phyloP scores from a whole-genome alignment of 2,888 invertebrate species.

The Zeuzera pyrina region DNA sequence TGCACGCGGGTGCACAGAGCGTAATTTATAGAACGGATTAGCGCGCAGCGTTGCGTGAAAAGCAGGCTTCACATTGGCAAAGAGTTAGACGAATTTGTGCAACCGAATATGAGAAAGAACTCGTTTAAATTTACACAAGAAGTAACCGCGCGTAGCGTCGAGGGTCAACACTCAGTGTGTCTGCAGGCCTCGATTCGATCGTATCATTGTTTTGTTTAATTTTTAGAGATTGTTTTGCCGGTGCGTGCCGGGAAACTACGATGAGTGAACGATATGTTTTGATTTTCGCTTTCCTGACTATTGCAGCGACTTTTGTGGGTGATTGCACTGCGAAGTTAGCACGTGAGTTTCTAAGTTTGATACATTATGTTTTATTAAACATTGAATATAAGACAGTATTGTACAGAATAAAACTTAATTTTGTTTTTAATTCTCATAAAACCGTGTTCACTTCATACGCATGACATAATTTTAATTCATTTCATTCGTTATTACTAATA shows the following conservation, averaged over 20 bases:
- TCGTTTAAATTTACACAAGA: constrained; percentile 55
- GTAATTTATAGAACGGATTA: constrained; percentile 52
- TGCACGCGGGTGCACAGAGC: constrained; percentile 11
- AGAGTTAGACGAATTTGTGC: constrained; percentile 57
- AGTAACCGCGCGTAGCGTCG: constrained; percentile 27
- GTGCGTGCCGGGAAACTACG: constrained; percentile 17
- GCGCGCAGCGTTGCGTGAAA: constrained; percentile 57
- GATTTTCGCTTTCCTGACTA: constrained; percentile 35
- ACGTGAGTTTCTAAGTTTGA: constrained; percentile 46
- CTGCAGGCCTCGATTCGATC: constrained; percentile 27
- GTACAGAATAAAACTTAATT: not conserved
- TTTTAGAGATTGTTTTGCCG: constrained; percentile 10
- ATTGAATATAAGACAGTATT: not conserved
- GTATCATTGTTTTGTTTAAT: constrained; percentile 21
- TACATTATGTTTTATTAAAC: not conserved
- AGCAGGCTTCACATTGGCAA: constrained; percentile 54
- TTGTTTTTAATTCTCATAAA: too few species aligned
- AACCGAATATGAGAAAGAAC: constrained; percentile 62
- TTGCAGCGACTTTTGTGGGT: constrained; percentile 30
- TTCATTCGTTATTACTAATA: too few species aligned
- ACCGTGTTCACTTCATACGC: too few species aligned
- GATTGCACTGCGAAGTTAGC: constrained; percentile 44
- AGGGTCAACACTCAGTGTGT: constrained; percentile 42
- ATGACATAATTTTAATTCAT: too few species aligned
- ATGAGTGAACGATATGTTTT: constrained; percentile 54